A percentile compares a stretch with the other conserved stretches of the same genome.
Conservation (phyloP, 2,888 invertebrate genomes). For the Pandemis corylana region DNA sequence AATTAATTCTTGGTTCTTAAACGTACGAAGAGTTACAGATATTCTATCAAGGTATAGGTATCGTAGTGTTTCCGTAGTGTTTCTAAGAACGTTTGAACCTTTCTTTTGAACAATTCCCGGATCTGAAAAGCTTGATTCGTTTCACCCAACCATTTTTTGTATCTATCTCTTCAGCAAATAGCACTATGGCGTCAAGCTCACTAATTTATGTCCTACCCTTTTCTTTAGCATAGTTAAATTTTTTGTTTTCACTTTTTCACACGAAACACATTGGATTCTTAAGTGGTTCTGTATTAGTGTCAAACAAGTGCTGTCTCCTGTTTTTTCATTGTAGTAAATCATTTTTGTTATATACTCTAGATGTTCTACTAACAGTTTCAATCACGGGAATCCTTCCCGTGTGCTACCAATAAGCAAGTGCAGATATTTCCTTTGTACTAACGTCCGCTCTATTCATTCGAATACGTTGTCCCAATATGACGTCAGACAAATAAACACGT, state of each 20-base stretch:
- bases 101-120: background rate
- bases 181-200: constrained; percentile 40
- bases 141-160: constrained; percentile 27
- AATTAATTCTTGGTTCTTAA: no score
- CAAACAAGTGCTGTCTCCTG: background rate
- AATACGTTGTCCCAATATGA: background rate
- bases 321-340: background rate
- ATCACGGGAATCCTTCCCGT: no score
- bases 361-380: no score
- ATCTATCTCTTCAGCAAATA: constrained; percentile 37
- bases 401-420: no score
- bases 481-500: background rate
- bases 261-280: constrained; percentile 19
- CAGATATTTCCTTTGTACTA: background rate
- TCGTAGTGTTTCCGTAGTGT: no score
- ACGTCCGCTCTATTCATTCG: background rate
- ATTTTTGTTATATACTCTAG: background rate
- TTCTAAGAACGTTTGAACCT: no score
- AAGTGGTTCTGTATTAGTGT: constrained; percentile 25
- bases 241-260: constrained; percentile 27
- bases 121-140: background rate
- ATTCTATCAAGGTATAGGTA: no score
- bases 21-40: no score
- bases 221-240: constrained; percentile 32
- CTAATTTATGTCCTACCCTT: constrained; percentile 43